These are phyloP conservation scores for Poicephalus meyeri DNA, from an alignment of 2,113 vertebrate species.

Conservation along the genomic window DNA sequence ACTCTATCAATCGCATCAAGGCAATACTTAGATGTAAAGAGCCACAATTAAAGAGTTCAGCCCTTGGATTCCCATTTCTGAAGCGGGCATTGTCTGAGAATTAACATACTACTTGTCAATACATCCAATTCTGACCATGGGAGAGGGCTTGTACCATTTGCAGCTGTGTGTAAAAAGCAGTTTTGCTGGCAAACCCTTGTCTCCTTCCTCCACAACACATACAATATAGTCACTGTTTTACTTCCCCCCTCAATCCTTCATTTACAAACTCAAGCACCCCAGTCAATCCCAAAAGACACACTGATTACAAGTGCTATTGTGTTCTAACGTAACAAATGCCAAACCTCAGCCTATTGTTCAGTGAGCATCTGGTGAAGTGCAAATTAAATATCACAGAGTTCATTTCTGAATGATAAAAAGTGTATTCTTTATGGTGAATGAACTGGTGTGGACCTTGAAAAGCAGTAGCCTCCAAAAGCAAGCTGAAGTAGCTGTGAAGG, in stretches of 20 bases:
- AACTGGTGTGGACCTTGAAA: background rate
- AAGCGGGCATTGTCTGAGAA: background rate
- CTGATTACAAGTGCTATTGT: background rate
- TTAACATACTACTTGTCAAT: background rate
- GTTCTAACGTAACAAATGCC: background rate
- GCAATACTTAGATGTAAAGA: background rate
- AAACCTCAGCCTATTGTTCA: background rate
- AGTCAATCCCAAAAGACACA: background rate
- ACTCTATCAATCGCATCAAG: background rate
- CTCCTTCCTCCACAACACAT: background rate
- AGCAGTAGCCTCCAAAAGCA: background rate
- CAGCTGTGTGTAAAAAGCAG: background rate
- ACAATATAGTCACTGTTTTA: background rate
- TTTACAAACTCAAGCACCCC: background rate
- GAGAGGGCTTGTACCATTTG: background rate
- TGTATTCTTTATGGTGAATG: background rate
- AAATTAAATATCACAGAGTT: background rate
- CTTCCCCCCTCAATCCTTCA: slow-evolving; percentile 13
- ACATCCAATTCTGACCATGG: background rate
- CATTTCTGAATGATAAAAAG: background rate
- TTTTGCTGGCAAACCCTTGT: background rate
- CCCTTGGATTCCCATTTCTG: background rate
- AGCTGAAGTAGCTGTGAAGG: background rate
- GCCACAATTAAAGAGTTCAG: background rate
- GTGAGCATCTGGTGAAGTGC: background rate